These are phyloP conservation scores for Periparus ater DNA, from an alignment of 2,797 vertebrate genomes.

Conservation along the genomic window DNA sequence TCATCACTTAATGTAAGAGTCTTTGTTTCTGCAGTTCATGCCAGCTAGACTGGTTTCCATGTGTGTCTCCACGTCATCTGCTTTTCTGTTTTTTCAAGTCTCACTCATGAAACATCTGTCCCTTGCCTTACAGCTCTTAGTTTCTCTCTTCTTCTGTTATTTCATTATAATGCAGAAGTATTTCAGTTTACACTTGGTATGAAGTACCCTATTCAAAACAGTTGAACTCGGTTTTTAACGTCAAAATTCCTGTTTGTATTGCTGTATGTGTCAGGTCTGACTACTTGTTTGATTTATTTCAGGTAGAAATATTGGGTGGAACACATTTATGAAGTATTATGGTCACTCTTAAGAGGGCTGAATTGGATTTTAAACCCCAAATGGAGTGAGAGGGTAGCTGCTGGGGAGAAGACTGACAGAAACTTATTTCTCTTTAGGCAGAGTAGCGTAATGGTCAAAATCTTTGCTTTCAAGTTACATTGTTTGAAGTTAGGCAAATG, in stretches of 20 bases:
- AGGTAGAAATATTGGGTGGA: not conserved
- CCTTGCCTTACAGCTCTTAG: not conserved
- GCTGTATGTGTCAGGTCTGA: not conserved
- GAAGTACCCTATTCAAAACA: not conserved
- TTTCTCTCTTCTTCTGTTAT: constrained; percentile 6
- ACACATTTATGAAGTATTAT: not conserved
- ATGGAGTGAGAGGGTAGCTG: not conserved
- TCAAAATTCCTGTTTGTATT: not conserved
- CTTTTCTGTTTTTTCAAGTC: not conserved
- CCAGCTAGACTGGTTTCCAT: constrained; percentile 55
- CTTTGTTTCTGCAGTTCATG: constrained; percentile 55
- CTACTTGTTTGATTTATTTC: constrained; percentile 16
- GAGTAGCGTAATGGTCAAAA: not conserved
- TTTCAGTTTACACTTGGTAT: not conserved
- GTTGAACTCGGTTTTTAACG: not conserved
- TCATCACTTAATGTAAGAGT: constrained; percentile 50
- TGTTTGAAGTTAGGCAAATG: not conserved
- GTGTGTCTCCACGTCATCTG: constrained; percentile 46
- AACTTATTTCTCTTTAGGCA: not conserved
- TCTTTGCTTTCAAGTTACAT: not conserved
- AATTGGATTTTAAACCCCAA: not conserved
- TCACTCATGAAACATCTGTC: constrained; percentile 48
- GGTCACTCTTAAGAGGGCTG: not conserved
- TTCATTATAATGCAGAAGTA: constrained; percentile 16
- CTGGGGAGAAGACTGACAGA: not conserved